These are phyloP conservation scores for Clistopyga incitator DNA, from an alignment of 2,888 invertebrate species.

Conservation along the genomic window DNA sequence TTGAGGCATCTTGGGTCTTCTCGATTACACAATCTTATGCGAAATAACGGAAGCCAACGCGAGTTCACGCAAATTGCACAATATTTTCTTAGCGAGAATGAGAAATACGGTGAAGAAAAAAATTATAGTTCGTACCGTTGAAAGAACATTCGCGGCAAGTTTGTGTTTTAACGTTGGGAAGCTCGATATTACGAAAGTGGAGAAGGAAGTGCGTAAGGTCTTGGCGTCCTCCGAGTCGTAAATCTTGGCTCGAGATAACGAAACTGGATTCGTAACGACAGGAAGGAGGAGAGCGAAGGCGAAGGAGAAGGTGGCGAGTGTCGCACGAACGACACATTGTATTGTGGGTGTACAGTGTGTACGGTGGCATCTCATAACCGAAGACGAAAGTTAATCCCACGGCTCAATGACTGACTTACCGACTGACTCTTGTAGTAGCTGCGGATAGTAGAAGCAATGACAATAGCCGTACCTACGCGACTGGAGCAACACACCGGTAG, in stretches of 20 bases:
- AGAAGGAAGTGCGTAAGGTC: slow-evolving; percentile 56
- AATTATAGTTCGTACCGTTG: slow-evolving; percentile 28
- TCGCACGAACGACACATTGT: slow-evolving; percentile 10
- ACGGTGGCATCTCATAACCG: slow-evolving; percentile 42
- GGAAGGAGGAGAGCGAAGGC: slow-evolving; percentile 5
- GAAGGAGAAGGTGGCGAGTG: slow-evolving; percentile 22
- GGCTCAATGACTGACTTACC: slow-evolving; percentile 74
- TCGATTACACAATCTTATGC: not conserved
- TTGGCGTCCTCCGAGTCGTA: slow-evolving; percentile 45
- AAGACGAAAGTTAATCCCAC: slow-evolving; percentile 75
- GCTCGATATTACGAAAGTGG: slow-evolving; percentile 48
- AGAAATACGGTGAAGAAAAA: slow-evolving; percentile 15
- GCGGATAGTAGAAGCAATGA: slow-evolving; percentile 30
- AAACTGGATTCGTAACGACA: slow-evolving; percentile 50
- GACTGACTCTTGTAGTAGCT: slow-evolving; percentile 69
- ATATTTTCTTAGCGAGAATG: slow-evolving; percentile 6
- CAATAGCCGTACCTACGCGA: slow-evolving; percentile 34
- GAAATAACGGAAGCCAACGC: not conserved
- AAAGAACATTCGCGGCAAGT: not conserved
- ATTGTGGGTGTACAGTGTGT: slow-evolving; percentile 17
- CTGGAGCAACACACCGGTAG: slow-evolving; percentile 12
- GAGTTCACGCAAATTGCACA: slow-evolving; percentile 6
- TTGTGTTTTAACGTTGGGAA: slow-evolving; percentile 26
- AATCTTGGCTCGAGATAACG: slow-evolving; percentile 54
- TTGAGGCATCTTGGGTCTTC: not conserved